These are phyloP conservation scores for Mixornis gularis DNA, from an alignment of 2,113 vertebrate genomes.

Conservation along the genomic window DNA sequence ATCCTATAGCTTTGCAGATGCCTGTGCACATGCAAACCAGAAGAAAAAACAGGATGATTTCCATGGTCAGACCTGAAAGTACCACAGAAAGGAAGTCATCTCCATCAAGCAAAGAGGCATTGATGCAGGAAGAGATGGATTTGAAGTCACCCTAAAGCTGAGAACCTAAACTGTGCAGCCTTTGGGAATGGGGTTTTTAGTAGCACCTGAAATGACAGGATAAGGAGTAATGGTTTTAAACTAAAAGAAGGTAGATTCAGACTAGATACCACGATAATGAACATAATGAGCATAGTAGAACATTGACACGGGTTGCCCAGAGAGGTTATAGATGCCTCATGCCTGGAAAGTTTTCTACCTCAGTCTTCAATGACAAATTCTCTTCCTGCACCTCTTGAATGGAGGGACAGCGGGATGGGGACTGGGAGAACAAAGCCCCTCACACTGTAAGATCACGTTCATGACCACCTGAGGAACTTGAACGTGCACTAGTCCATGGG, in stretches of 20 bases:
- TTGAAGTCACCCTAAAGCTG: background rate
- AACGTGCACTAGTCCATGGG: background rate
- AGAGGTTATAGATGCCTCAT: background rate
- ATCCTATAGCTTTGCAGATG: background rate
- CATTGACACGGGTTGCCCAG: fast-evolving
- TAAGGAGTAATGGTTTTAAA: background rate
- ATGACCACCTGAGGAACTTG: background rate
- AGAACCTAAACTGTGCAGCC: background rate
- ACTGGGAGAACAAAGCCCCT: background rate
- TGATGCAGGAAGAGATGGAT: background rate
- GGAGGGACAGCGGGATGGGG: background rate
- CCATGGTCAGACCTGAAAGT: background rate
- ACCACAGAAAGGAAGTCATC: background rate
- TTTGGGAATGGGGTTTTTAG: background rate
- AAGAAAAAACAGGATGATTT: background rate
- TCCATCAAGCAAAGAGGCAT: background rate
- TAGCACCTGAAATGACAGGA: fast-evolving
- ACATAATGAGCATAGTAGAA: fast-evolving
- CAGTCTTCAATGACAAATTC: background rate
- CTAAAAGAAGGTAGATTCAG: background rate
- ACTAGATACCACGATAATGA: background rate
- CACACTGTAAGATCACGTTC: fast-evolving
- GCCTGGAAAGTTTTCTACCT: background rate
- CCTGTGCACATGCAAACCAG: background rate
- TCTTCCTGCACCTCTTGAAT: background rate